Conservation (phyloP, 2,113 vertebrate genomes). For the Ceratotherium simum region DNA sequence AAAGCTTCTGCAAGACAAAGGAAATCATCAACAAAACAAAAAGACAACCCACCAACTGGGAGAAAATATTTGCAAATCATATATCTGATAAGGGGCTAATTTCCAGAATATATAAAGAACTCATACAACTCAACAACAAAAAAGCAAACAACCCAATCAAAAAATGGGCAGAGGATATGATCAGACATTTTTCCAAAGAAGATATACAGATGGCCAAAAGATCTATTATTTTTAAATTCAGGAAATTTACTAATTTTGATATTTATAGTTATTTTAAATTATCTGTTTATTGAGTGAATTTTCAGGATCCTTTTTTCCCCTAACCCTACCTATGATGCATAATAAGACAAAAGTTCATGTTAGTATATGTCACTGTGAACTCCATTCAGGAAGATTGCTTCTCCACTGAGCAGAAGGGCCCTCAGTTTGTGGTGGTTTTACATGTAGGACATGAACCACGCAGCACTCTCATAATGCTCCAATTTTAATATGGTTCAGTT, state of each 20-base stretch:
- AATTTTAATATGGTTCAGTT: not conserved
- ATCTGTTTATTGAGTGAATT: not conserved
- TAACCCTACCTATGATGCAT: not conserved
- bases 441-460: not conserved
- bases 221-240: not conserved
- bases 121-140: too few relatives aligned
- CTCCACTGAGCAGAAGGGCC: not conserved
- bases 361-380: not conserved
- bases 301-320: not conserved
- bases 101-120: too few relatives aligned
- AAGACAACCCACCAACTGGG: too few relatives aligned
- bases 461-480: not conserved
- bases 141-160: too few relatives aligned
- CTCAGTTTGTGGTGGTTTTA: not conserved
- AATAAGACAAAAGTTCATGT: not conserved
- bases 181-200: too few relatives aligned
- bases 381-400: not conserved
- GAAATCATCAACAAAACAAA: too few relatives aligned
- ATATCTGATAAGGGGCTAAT: too few relatives aligned
- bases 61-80: too few relatives aligned
- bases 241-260: not conserved
- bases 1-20: too few relatives aligned
- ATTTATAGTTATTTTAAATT: not conserved
- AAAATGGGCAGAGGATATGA: too few relatives aligned
- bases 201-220: too few relatives aligned